Base-by-base conservation (phyloP, 2,888 invertebrate species). In the Cheilosia grossa region DNA sequence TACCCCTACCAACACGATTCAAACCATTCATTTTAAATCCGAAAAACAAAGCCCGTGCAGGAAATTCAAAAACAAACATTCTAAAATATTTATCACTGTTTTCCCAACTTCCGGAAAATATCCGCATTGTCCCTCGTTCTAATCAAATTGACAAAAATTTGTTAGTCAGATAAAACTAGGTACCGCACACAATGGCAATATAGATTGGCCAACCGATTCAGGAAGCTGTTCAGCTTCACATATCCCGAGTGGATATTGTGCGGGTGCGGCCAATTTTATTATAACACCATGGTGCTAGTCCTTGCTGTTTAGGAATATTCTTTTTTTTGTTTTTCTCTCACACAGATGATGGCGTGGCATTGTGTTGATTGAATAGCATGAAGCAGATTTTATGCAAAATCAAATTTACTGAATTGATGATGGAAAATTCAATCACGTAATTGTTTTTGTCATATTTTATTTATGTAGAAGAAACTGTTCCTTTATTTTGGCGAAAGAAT, bases 141-240 rank as follows among this genome's bases (percentile, higher is more conserved):
- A 81, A 81, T 85, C 72, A 81, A 85, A 85, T 81, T 77, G 70
- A 81, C 80, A 80, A 85, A 81, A 85, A 77, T 61, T 72, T 44
- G 27, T 24, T 81, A 56, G 81, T 61, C 44, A 47, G 56, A 85
- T 81, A 56, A 72, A 75, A 58, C 42, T 63, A 42, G 56, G 47
- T 51, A 64, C 67, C 51, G 21, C 59, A 80, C 59, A 80, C 64
- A 67, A 51, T 58, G 51, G 5, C 59, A 53, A 70, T 53, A 64
- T 53, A 64, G 58, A 72, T 75, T 82, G 59, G 15, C 37, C 54
- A 10, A 67, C 56, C 27, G 51, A 54, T 75, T 64, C 80, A 33
- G 80, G 81, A 85, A 75, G 74, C 59, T 49, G 27, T 54, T 61
- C 56, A 54, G 51, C 66, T 61, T 30, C 49, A 56, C 47, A 49